Evolutionary conservation across 2,888 invertebrate species (phyloP).

Genomic region (Heliconius ismenius): DNA sequence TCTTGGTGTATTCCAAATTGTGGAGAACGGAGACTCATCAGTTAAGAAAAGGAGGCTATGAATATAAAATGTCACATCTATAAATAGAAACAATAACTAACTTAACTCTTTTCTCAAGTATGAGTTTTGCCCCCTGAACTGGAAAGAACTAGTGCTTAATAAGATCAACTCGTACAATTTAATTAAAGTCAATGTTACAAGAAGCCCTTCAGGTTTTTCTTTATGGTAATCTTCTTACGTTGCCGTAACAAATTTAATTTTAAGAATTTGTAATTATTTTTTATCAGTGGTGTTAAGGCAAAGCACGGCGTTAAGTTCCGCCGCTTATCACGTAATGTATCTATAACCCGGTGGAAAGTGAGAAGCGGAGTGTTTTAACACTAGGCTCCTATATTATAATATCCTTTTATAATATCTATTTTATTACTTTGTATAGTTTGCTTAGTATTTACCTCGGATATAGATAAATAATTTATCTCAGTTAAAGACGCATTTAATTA

Average conservation of each 20-base stretch:
- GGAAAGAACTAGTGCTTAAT: conserved; percentile 33
- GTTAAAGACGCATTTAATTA: not conserved
- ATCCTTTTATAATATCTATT: not conserved
- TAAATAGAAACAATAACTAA: not conserved
- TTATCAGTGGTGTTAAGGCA: too few species aligned
- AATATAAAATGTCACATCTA: not conserved
- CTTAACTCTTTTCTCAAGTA: conserved; percentile 24
- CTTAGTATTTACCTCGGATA: not conserved
- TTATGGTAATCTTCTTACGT: not conserved
- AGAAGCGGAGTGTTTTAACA: too few species aligned
- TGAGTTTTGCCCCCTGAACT: conserved; percentile 27
- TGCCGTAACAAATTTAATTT: not conserved
- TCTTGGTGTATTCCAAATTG: too few species aligned
- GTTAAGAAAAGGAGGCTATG: not conserved
- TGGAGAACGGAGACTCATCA: too few species aligned
- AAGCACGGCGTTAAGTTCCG: too few species aligned
- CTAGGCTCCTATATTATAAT: too few species aligned
- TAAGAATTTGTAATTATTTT: not conserved
- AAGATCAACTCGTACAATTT: conserved; percentile 34
- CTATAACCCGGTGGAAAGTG: too few species aligned
- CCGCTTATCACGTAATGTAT: too few species aligned
- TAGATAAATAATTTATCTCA: not conserved
- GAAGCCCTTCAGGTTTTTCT: conserved; percentile 32
- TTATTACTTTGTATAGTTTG: not conserved
- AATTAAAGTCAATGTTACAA: conserved; percentile 28